A percentile compares a stretch with the other conserved stretches of the same genome.
These are phyloP conservation scores for Blera fallax DNA, from an alignment of 2,888 invertebrate genomes.

Conservation along the genomic window DNA sequence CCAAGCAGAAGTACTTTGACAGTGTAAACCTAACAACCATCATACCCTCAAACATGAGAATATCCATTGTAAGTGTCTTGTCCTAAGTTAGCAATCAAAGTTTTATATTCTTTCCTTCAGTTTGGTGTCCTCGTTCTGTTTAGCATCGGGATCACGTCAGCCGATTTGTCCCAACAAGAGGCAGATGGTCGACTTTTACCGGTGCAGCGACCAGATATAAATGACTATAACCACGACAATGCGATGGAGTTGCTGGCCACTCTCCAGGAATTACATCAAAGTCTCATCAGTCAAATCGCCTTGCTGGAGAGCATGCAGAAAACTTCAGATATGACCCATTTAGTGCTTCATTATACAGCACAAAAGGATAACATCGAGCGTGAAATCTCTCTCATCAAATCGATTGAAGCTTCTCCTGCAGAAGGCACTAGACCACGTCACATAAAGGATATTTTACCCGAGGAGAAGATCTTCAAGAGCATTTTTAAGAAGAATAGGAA, in stretches of 20 bases:
- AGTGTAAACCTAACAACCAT: neutral
- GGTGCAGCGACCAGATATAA: neutral
- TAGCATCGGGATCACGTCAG: neutral
- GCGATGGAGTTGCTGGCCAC: constrained; percentile 14
- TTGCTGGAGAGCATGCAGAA: neutral
- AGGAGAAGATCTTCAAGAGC: constrained; percentile 8
- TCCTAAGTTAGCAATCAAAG: too few species aligned
- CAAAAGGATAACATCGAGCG: constrained; percentile 57
- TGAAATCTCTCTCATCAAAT: constrained; percentile 40
- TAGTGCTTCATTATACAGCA: constrained; percentile 50
- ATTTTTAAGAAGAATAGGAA: constrained; percentile 27
- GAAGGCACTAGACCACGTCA: neutral
- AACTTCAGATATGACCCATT: constrained; percentile 14
- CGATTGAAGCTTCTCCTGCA: neutral
- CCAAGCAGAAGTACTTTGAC: constrained; percentile 27
- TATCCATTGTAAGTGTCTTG: constrained; percentile 31
- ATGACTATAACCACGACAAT: neutral
- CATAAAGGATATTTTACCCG: neutral
- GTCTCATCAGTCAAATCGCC: constrained; percentile 26
- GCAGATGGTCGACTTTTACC: neutral
- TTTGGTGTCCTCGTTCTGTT: neutral
- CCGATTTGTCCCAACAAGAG: neutral
- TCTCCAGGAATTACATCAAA: constrained; percentile 26
- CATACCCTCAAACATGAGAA: constrained; percentile 9
- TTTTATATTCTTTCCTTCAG: neutral